phyloP scores from a whole-genome alignment of 2,797 vertebrate genomes.

The Tamandua tetradactyla region DNA sequence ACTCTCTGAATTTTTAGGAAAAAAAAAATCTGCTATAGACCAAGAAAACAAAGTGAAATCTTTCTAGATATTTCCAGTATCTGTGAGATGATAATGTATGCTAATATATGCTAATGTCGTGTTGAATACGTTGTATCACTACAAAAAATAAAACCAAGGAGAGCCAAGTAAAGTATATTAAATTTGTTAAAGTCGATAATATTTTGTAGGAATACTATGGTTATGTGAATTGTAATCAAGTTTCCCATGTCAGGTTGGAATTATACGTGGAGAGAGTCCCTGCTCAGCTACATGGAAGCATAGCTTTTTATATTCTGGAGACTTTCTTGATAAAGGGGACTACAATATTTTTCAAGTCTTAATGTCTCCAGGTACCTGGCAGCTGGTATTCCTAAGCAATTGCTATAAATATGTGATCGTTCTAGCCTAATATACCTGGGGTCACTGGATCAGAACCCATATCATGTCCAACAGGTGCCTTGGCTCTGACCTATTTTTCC shows the following conservation, averaged over 20 bases:
- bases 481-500: background rate
- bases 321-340: background rate
- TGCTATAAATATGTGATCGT: background rate
- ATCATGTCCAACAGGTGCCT: background rate
- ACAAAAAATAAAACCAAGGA: background rate
- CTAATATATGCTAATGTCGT: background rate
- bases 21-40: background rate
- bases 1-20: background rate
- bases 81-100: background rate
- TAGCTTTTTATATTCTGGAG: background rate
- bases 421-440: background rate
- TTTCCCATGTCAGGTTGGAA: background rate
- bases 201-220: background rate
- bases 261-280: background rate
- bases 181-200: background rate
- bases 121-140: conserved; percentile 20
- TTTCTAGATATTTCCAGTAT: conserved; percentile 19
- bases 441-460: background rate
- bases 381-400: background rate
- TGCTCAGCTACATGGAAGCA: background rate
- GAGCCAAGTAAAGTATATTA: background rate
- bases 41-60: background rate
- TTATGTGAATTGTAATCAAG: background rate
- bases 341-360: background rate
- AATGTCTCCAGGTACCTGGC: background rate